Conservation (phyloP, 2,797 vertebrate species). For the Centropyge bicolor region DNA sequence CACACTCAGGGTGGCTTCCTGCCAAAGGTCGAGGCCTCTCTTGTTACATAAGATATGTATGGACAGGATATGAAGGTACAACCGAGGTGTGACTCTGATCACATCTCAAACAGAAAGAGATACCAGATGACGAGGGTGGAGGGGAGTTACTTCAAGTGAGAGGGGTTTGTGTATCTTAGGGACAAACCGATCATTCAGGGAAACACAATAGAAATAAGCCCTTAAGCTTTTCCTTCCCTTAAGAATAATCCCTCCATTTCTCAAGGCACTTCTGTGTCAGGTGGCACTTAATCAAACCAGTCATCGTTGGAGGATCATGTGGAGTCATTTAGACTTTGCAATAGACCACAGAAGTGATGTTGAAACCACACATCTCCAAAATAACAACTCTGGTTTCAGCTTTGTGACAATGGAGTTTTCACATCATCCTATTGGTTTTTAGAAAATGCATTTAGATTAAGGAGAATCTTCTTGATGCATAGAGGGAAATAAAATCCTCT, state of each 20-base stretch:
- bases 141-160: no score
- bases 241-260: constrained; percentile 8
- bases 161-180: not conserved
- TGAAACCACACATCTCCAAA: not conserved
- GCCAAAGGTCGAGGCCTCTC: constrained; percentile 17
- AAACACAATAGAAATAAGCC: not conserved
- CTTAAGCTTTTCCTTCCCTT: not conserved
- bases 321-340: not conserved
- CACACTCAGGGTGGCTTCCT: not conserved
- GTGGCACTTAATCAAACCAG: not conserved
- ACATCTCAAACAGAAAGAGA: not conserved
- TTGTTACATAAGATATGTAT: not conserved
- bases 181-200: not conserved
- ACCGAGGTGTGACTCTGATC: constrained; percentile 3
- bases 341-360: not conserved
- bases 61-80: not conserved
- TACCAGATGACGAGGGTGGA: not conserved
- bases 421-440: not conserved
- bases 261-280: not conserved
- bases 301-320: not conserved
- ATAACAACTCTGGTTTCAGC: no score
- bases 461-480: not conserved
- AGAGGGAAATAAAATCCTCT: not conserved
- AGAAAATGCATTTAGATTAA: not conserved
- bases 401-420: not conserved